Conservation (phyloP, 2,113 vertebrate species). For the Phocoena phocoena region DNA sequence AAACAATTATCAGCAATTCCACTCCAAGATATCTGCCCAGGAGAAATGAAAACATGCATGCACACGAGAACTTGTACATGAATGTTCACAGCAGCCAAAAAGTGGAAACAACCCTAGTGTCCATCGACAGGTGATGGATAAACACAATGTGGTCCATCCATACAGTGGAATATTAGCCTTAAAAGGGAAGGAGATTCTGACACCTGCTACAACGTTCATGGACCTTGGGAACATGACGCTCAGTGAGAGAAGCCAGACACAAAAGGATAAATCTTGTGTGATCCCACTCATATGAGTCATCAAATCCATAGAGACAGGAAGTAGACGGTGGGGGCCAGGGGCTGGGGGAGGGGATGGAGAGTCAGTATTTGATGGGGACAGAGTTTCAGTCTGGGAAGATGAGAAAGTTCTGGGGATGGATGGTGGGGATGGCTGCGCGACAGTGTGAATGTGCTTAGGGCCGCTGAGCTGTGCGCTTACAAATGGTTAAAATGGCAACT, state of each 20-base stretch:
- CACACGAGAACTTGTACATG: not conserved
- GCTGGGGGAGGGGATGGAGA: not conserved
- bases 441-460: not conserved
- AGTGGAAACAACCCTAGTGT: not conserved
- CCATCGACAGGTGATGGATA: fast-evolving
- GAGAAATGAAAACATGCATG: not conserved
- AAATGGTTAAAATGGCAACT: not conserved
- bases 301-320: not conserved
- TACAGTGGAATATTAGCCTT: fast-evolving
- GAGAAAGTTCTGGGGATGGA: not conserved
- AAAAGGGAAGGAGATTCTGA: not conserved
- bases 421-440: not conserved
- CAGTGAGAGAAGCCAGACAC: not conserved
- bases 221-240: not conserved
- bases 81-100: not conserved
- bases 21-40: not conserved
- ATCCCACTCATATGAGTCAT: not conserved
- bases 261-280: not conserved
- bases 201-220: not conserved
- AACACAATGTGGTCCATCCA: not conserved
- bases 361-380: not conserved
- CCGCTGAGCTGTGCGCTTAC: not conserved
- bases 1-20: not conserved
- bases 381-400: not conserved
- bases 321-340: not conserved